Conservation (phyloP, 92 coral and sea anemone species). For the Umimayanthus kanabou region DNA sequence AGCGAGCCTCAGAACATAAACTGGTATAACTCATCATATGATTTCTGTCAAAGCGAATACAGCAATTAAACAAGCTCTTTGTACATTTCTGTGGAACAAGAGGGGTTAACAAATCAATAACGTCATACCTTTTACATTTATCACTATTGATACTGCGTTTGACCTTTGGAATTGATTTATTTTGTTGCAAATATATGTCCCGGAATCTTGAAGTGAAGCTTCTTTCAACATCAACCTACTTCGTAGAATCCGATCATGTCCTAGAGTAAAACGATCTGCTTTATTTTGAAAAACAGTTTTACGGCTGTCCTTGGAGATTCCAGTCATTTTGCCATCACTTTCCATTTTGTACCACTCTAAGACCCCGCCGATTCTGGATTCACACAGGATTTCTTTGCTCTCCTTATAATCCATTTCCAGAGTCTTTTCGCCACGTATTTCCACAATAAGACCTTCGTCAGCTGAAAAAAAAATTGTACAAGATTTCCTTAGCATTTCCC, state of each 20-base stretch:
- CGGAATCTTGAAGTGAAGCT: constrained; percentile 60
- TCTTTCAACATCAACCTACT: constrained; percentile 24
- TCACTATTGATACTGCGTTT: constrained; percentile 42
- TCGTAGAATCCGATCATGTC: neutral
- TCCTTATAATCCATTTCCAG: constrained; percentile 40
- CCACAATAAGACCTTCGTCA: neutral
- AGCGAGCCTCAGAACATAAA: too few species aligned
- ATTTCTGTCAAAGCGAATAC: too few species aligned
- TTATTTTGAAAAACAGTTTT: neutral
- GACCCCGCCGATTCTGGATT: constrained; percentile 39
- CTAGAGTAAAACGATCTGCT: neutral
- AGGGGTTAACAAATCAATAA: neutral
- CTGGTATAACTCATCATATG: too few species aligned
- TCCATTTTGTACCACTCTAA: constrained; percentile 65
- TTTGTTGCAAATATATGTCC: constrained; percentile 71
- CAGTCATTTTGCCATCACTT: neutral
- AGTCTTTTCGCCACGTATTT: neutral
- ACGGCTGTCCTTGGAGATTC: neutral
- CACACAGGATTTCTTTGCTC: constrained; percentile 46
- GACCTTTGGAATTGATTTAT: constrained; percentile 48
- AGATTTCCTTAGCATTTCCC: neutral
- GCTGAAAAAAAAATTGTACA: neutral
- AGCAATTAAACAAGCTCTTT: neutral
- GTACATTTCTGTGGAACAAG: neutral
- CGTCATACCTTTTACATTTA: constrained; percentile 66